Evolutionary conservation across 2,113 vertebrate species (phyloP).

Genomic region (Colius striatus): DNA sequence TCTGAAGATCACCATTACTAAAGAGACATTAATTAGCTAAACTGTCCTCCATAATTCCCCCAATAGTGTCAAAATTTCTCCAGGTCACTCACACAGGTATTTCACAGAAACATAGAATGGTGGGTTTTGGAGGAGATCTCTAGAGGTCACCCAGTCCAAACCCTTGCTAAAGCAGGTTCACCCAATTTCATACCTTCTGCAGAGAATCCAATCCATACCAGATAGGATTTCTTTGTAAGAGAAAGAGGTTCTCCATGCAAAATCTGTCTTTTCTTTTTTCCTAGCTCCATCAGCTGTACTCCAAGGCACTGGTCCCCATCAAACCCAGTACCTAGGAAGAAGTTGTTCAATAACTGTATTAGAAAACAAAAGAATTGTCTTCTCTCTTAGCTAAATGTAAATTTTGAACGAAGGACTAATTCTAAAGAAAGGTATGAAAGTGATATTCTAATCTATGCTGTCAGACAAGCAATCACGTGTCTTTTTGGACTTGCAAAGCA

Average conservation of each 20-base stretch:
- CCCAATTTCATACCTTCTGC: constrained; percentile 84
- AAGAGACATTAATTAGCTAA: neutral
- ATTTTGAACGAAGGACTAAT: neutral
- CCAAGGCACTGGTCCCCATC: constrained; percentile 93
- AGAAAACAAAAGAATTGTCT: neutral
- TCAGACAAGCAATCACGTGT: neutral
- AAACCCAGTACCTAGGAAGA: constrained; percentile 86
- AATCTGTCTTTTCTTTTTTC: constrained; percentile 80
- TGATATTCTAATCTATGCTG: neutral
- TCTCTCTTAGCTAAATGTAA: neutral
- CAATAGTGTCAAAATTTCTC: accelerated
- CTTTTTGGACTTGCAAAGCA: neutral
- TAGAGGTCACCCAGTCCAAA: too few relatives aligned
- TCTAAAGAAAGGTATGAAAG: neutral
- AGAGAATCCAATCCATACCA: constrained; percentile 92
- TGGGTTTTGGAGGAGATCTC: too few relatives aligned
- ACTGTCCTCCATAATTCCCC: neutral
- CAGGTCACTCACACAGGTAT: neutral
- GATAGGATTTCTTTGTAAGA: constrained; percentile 84
- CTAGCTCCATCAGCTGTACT: constrained; percentile 88
- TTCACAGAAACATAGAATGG: neutral
- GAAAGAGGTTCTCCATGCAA: constrained; percentile 87
- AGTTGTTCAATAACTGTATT: neutral
- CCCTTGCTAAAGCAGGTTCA: too few relatives aligned
- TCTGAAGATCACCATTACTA: neutral